These are phyloP conservation scores for Paralichthys olivaceus DNA, from an alignment of 2,113 vertebrate genomes.

Conservation along the genomic window DNA sequence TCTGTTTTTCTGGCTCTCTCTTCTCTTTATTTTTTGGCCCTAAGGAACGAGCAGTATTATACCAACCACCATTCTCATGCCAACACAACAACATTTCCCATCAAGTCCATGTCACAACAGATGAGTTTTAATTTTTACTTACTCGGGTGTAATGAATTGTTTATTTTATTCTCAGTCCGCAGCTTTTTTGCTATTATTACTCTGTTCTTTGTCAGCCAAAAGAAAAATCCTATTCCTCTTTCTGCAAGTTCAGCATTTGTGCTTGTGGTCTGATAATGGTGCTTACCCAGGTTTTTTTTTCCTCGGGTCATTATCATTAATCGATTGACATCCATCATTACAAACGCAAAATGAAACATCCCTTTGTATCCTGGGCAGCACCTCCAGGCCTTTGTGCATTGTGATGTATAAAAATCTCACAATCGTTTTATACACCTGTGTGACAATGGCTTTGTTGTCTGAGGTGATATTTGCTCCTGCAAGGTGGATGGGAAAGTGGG, in stretches of 20 bases:
- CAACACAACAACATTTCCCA: constrained; percentile 51
- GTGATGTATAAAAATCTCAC: constrained; percentile 18
- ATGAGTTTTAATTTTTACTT: constrained; percentile 67
- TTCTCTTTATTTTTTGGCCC: background rate
- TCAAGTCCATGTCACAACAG: constrained; percentile 47
- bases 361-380: constrained; percentile 17
- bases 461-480: constrained; percentile 3
- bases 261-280: constrained; percentile 51
- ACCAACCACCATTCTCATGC: constrained; percentile 31
- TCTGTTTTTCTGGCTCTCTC: background rate
- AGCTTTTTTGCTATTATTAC: constrained; percentile 58
- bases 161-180: constrained; percentile 64
- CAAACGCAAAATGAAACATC: constrained; percentile 46
- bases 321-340: constrained; percentile 52
- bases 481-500: background rate
- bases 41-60: constrained; percentile 23
- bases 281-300: constrained; percentile 54
- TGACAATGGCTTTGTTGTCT: background rate
- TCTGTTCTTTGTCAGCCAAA: constrained; percentile 66
- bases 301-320: constrained; percentile 58
- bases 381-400: background rate
- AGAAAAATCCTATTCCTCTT: constrained; percentile 60
- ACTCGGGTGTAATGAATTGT: constrained; percentile 63
- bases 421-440: background rate
- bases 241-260: constrained; percentile 68